These are phyloP conservation scores for Drosophila biarmipes DNA, from an alignment of 1,140 invertebrate species.

Conservation along the genomic window DNA sequence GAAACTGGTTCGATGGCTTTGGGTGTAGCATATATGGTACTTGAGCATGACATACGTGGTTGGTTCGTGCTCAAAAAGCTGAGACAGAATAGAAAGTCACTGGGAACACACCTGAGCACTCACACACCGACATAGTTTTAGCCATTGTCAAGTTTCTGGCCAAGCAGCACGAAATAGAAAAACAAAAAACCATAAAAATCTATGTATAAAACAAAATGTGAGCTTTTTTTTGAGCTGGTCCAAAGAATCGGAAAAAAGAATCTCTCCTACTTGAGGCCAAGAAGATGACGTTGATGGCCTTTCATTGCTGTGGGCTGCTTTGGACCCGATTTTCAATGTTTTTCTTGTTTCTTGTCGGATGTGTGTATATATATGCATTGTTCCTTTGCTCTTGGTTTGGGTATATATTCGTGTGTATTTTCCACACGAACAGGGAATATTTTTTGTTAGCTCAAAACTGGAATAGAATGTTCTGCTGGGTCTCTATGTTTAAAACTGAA, in stretches of 20 bases:
- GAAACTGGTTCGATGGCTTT: constrained; percentile 63
- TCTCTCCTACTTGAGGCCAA: constrained; percentile 37
- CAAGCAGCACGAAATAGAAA: constrained; percentile 9
- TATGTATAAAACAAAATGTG: constrained; percentile 27
- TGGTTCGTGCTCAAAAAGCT: constrained; percentile 61
- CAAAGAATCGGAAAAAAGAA: constrained; percentile 31
- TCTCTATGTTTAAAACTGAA: not conserved
- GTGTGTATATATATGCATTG: constrained; percentile 13
- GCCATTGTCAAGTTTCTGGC: constrained; percentile 63
- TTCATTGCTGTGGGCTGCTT: constrained; percentile 37
- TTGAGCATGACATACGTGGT: constrained; percentile 62
- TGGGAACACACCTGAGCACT: constrained; percentile 54
- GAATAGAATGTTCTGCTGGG: constrained; percentile 8
- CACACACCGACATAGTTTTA: constrained; percentile 32
- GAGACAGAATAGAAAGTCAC: constrained; percentile 52
- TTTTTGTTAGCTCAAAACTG: constrained; percentile 9
- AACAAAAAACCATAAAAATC: constrained; percentile 2
- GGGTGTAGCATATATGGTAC: constrained; percentile 39
- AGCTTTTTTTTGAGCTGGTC: constrained; percentile 24
- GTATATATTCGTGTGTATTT: not conserved
- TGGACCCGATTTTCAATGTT: constrained; percentile 30
- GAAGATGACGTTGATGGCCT: constrained; percentile 47
- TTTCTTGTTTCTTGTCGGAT: not conserved
- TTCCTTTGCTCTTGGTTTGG: not conserved
- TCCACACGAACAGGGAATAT: constrained; percentile 12